Evolutionary conservation across 2,888 invertebrate genomes (phyloP).

Genomic region (Schizaphis graminum): DNA sequence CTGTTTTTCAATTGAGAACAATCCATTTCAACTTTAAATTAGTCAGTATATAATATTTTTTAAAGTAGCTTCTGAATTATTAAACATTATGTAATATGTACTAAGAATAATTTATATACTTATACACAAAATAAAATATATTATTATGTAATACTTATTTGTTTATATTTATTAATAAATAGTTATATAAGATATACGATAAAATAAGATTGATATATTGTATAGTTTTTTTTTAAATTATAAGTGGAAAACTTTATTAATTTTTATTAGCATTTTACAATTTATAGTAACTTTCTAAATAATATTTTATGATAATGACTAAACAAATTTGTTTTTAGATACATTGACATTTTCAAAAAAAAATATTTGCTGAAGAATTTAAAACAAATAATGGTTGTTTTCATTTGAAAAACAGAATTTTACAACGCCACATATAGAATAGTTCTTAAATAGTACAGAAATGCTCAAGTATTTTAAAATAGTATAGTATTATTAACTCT

Average conservation of each 20-base stretch:
- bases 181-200: not conserved
- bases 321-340: not conserved
- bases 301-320: no score
- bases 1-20: not conserved
- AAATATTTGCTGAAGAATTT: not conserved
- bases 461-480: not conserved
- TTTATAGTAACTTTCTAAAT: no score
- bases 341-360: not conserved
- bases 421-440: not conserved
- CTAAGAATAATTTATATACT: not conserved
- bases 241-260: no score
- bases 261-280: no score
- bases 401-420: not conserved
- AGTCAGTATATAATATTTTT: not conserved
- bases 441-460: not conserved
- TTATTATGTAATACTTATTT: not conserved
- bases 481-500: not conserved
- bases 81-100: not conserved
- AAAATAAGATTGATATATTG: not conserved
- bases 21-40: not conserved
- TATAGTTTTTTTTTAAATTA: no score
- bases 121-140: not conserved
- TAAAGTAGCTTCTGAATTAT: not conserved
- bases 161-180: not conserved
- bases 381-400: not conserved